Conservation (phyloP, 2,797 vertebrate genomes). For the Lithobates pipiens region DNA sequence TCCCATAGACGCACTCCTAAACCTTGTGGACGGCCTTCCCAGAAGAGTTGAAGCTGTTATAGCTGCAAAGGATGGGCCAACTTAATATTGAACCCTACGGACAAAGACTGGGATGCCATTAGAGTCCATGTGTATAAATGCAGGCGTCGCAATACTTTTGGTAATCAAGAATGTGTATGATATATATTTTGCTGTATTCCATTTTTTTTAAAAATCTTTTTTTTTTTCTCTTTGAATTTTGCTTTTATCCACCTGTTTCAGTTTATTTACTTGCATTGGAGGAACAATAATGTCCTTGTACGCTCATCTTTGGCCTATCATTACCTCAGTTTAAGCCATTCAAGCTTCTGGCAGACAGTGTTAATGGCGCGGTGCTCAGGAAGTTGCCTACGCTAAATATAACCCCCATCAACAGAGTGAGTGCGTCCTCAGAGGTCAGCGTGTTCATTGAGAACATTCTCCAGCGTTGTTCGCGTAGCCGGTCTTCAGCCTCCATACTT, state of each 20-base stretch:
- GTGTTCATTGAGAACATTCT: constrained; percentile 55
- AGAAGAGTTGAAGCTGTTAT: too few species aligned
- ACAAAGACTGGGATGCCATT: too few species aligned
- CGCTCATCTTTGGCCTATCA: background rate
- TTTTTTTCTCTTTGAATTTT: background rate
- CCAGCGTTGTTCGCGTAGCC: background rate
- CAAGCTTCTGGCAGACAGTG: background rate
- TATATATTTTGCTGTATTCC: too few species aligned
- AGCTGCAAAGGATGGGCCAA: too few species aligned
- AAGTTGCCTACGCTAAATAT: constrained; percentile 31
- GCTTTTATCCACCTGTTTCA: background rate
- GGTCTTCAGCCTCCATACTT: background rate
- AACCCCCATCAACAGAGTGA: constrained; percentile 6
- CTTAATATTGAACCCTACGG: too few species aligned
- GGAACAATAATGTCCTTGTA: background rate
- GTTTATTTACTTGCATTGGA: background rate
- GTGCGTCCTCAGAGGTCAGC: constrained; percentile 20
- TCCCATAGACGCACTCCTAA: too few species aligned
- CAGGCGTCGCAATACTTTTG: too few species aligned
- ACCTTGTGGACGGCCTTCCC: too few species aligned
- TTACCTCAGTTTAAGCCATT: background rate
- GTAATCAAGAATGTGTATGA: too few species aligned
- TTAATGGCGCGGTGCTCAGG: constrained; percentile 21
- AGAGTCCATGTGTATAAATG: too few species aligned
- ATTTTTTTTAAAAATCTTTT: too few species aligned